A percentile compares a stretch with the other conserved stretches of the same genome.
phyloP scores from a whole-genome alignment of 2,113 vertebrate genomes.

The Sceloporus undulatus region DNA sequence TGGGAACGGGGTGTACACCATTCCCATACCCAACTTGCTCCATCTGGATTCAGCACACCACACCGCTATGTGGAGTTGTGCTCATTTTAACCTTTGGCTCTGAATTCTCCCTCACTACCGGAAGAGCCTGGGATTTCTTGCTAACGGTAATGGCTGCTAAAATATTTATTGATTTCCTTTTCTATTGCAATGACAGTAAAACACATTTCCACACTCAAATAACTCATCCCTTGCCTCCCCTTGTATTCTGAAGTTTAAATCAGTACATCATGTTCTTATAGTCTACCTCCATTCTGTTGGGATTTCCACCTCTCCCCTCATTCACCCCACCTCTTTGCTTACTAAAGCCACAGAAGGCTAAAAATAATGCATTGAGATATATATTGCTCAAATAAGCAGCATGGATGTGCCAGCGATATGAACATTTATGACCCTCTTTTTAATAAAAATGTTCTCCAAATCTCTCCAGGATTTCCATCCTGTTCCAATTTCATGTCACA shows the following conservation, averaged over 20 bases:
- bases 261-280: background rate
- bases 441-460: no score
- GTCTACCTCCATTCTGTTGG: background rate
- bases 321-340: background rate
- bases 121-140: background rate
- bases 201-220: background rate
- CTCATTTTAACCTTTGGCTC: background rate
- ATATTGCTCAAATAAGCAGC: background rate
- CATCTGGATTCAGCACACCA: background rate
- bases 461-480: no score
- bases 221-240: background rate
- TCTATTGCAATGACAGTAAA: background rate
- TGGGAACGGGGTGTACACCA: no score
- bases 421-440: no score
- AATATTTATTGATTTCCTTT: background rate
- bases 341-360: background rate
- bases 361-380: background rate
- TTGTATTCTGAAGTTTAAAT: background rate
- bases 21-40: background rate
- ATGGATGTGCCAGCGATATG: no score
- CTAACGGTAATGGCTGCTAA: background rate
- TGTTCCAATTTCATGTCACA: no score
- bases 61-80: background rate
- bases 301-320: background rate
- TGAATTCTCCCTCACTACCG: slow-evolving; percentile 29